Evolutionary conservation across 2,113 vertebrate species (phyloP).

Genomic region (Pseudorectes ferrugineus): DNA sequence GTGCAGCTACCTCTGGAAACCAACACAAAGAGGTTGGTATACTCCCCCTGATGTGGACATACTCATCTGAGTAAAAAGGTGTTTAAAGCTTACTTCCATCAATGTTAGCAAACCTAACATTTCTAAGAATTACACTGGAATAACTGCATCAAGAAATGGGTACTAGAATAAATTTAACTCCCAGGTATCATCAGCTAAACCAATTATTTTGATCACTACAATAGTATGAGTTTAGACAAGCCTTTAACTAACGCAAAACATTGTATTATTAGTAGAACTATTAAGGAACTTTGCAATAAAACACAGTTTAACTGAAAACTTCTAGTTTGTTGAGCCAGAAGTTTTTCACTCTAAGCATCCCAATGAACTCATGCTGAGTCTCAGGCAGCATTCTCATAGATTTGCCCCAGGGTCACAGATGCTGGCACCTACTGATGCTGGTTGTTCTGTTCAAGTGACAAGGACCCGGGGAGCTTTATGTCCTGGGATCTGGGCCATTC

Average conservation of each 20-base stretch:
- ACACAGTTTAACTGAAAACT: not conserved
- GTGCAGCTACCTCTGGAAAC: not conserved
- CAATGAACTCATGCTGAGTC: not conserved
- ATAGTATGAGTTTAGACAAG: not conserved
- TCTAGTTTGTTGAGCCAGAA: not conserved
- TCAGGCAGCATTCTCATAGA: not conserved
- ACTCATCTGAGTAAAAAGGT: not conserved
- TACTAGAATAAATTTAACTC: not conserved
- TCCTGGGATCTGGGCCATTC: constrained; percentile 23
- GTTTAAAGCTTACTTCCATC: not conserved
- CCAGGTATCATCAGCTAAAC: not conserved
- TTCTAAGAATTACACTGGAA: not conserved
- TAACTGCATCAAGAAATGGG: not conserved
- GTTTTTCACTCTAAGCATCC: not conserved
- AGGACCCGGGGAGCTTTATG: not conserved
- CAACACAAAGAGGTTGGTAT: not conserved
- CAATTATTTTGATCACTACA: not conserved
- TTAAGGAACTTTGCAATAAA: not conserved
- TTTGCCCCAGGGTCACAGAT: constrained; percentile 9
- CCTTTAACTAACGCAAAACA: not conserved
- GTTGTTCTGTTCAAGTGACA: not conserved
- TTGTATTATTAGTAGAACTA: not conserved
- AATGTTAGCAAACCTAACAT: not conserved
- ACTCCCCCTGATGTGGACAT: not conserved
- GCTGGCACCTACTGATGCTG: not conserved